Percentiles rank a stretch among this genome's conserved stretches.
These are phyloP conservation scores for Corythoichthys haematopterus DNA, from an alignment of 2,113 vertebrate genomes.

Conservation along the genomic window DNA sequence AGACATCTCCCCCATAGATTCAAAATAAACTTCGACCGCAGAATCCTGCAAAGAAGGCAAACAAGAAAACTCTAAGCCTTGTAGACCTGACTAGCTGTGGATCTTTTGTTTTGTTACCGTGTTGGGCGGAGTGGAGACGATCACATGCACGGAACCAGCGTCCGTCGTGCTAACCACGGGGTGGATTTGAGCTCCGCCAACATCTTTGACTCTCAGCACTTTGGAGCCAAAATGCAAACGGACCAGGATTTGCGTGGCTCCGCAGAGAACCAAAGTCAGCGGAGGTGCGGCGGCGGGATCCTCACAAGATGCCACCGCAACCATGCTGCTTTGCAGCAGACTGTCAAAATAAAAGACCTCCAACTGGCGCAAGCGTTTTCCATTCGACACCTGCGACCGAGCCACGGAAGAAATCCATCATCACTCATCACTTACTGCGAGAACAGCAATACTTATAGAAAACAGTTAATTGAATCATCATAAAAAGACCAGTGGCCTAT, in stretches of 20 bases:
- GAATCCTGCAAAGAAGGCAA: not conserved
- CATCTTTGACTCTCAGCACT: not conserved
- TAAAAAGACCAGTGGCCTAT: no score
- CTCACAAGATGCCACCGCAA: not conserved
- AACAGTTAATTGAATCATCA: no score
- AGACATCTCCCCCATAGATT: not conserved
- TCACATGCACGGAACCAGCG: not conserved
- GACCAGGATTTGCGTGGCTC: not conserved
- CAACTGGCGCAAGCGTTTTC: not conserved
- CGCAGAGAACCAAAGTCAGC: not conserved
- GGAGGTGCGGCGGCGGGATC: not conserved
- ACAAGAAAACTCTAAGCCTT: not conserved
- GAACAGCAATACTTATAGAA: no score
- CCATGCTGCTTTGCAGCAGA: not conserved
- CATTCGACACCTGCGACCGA: not conserved
- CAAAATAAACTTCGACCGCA: not conserved
- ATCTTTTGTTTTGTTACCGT: not conserved
- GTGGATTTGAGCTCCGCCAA: not conserved
- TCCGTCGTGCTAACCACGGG: not conserved
- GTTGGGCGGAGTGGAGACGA: not conserved
- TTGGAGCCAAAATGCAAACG: not conserved
- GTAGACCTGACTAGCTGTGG: no score
- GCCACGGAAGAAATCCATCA: not conserved
- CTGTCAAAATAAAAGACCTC: conserved; percentile 5
- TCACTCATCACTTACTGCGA: no score